Evolutionary conservation across 2,888 invertebrate genomes (phyloP).

Genomic region (Panopea generosa): DNA sequence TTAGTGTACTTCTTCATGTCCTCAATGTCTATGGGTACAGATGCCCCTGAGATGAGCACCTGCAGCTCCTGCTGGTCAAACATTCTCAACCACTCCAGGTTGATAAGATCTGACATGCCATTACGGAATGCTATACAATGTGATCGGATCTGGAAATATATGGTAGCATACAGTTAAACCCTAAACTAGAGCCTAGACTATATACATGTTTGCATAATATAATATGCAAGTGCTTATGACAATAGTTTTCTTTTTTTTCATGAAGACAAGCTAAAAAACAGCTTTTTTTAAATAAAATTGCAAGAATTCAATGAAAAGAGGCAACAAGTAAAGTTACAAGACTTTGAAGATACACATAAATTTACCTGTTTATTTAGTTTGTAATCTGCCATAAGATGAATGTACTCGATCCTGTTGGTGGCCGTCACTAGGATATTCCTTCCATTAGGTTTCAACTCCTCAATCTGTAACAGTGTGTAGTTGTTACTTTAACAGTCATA

Average conservation of each 20-base stretch:
- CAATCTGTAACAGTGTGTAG: conserved; percentile 87
- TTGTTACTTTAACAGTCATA: too few relatives aligned
- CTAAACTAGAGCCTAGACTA: too few relatives aligned
- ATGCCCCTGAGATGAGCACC: conserved; percentile 97
- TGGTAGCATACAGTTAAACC: too few relatives aligned
- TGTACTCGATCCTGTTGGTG: conserved; percentile 97
- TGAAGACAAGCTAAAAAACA: too few relatives aligned
- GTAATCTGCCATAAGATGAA: conserved; percentile 97
- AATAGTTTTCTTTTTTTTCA: too few relatives aligned
- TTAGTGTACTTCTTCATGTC: conserved; percentile 95
- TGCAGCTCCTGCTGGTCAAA: conserved; percentile 98
- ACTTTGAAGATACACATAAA: too few relatives aligned
- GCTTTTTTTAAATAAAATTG: too few relatives aligned
- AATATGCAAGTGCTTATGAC: too few relatives aligned
- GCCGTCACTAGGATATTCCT: conserved; percentile 95
- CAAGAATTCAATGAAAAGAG: too few relatives aligned
- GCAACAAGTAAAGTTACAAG: too few relatives aligned
- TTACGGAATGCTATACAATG: conserved; percentile 95
- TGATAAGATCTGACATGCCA: conserved; percentile 95
- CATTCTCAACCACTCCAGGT: conserved; percentile 96
- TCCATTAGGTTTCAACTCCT: conserved; percentile 96
- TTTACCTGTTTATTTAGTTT: conserved; percentile 93
- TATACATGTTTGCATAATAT: too few relatives aligned
- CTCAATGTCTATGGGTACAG: conserved; percentile 95
- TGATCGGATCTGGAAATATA: conserved; percentile 87